Percentiles rank a stretch among this genome's conserved stretches.
phyloP scores from a whole-genome alignment of 1,140 invertebrate genomes.

The Nasonia longicornis region DNA sequence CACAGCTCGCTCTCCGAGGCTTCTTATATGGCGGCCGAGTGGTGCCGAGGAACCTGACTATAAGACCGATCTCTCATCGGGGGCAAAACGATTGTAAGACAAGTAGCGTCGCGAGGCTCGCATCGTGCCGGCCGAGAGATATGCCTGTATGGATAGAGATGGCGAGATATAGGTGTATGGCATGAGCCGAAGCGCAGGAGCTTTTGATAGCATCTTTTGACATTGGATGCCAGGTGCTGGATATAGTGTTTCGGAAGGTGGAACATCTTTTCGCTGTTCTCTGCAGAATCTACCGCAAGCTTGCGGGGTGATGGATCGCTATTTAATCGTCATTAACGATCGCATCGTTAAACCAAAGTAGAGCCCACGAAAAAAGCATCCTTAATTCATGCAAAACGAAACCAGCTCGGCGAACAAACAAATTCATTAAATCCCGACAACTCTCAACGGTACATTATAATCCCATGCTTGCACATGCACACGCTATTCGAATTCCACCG shows the following conservation, averaged over 20 bases:
- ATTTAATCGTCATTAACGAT: too few relatives aligned
- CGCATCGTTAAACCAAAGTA: too few relatives aligned
- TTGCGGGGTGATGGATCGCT: too few relatives aligned
- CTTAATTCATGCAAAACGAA: neutral
- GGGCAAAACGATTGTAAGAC: conserved; percentile 45
- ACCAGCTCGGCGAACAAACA: neutral
- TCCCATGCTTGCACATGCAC: neutral
- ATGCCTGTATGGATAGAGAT: neutral
- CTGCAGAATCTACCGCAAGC: too few relatives aligned
- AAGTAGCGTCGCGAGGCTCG: conserved; percentile 25
- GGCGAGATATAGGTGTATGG: neutral
- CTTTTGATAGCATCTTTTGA: conserved; percentile 23
- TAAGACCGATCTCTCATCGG: conserved; percentile 41
- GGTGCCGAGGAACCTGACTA: conserved; percentile 13
- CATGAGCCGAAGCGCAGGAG: neutral
- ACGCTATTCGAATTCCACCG: neutral
- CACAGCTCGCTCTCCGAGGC: neutral
- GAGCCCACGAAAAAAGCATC: neutral
- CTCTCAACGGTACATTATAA: neutral
- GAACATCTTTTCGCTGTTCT: too few relatives aligned
- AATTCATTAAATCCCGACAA: neutral
- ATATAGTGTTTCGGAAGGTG: neutral
- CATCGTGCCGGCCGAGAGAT: neutral
- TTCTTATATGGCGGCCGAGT: neutral
- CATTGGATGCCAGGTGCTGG: conserved; percentile 13